Percentiles rank a stretch among this genome's conserved stretches.
These are phyloP conservation scores for Silvanus unidentatus DNA, from an alignment of 2,888 invertebrate genomes.

Conservation along the genomic window DNA sequence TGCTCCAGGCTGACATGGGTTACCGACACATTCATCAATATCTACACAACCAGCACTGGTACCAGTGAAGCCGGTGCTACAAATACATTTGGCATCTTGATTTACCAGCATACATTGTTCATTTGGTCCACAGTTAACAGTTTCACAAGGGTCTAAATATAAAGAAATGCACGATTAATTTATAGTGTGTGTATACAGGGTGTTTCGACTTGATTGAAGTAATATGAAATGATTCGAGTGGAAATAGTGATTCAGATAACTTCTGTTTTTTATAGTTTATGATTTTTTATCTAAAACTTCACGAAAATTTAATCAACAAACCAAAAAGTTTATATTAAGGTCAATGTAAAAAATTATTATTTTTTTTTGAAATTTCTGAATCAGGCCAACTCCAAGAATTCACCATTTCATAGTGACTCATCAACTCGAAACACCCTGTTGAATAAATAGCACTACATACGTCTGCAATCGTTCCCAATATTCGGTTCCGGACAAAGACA, in stretches of 20 bases:
- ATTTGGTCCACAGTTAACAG: slow-evolving; percentile 76
- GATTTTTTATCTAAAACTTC: too few species aligned
- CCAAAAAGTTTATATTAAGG: slow-evolving; percentile 1
- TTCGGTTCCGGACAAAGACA: slow-evolving; percentile 89
- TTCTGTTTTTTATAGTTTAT: too few species aligned
- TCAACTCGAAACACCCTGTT: too few species aligned
- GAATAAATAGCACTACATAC: slow-evolving; percentile 54
- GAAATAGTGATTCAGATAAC: too few species aligned
- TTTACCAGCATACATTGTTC: slow-evolving; percentile 83
- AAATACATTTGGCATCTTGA: slow-evolving; percentile 77
- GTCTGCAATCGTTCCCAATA: slow-evolving; percentile 84
- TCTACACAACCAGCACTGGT: slow-evolving; percentile 71
- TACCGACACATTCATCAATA: slow-evolving; percentile 79
- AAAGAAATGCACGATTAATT: slow-evolving; percentile 11
- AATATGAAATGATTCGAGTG: too few species aligned
- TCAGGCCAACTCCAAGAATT: too few species aligned
- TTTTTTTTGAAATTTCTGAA: slow-evolving; percentile 4
- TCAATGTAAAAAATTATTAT: too few species aligned
- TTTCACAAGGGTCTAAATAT: slow-evolving; percentile 85
- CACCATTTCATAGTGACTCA: too few species aligned
- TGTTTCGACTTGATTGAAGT: too few species aligned
- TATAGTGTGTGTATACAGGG: too few species aligned
- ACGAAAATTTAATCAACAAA: too few species aligned
- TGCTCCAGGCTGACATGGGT: slow-evolving; percentile 78
- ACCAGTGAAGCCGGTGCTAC: slow-evolving; percentile 75